Percentiles rank a stretch among this genome's conserved stretches.
Evolutionary conservation across 2,113 vertebrate species (phyloP).

Genomic region (Microtus ochrogaster): DNA sequence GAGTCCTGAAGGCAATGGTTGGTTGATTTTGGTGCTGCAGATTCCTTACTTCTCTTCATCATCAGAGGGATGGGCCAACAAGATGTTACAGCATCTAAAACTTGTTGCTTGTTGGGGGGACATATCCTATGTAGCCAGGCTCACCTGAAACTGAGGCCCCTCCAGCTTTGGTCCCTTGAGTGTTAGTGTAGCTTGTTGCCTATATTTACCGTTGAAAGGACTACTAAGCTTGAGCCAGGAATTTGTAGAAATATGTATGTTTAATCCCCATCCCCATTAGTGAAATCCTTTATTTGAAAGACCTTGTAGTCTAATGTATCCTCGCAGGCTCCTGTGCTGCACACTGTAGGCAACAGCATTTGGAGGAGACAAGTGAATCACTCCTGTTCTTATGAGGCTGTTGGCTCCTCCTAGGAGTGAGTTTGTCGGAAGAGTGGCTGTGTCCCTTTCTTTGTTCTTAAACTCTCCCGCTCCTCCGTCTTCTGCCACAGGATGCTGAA

Average conservation of each 20-base stretch:
- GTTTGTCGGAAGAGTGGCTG: background rate
- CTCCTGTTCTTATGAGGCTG: background rate
- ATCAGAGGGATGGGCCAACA: background rate
- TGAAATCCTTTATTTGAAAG: background rate
- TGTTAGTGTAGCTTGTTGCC: background rate
- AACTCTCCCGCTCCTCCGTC: background rate
- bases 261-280: background rate
- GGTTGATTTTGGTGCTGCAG: background rate
- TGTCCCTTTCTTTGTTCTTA: background rate
- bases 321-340: background rate
- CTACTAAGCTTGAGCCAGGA: background rate
- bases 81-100: background rate
- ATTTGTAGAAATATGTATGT: background rate
- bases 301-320: no score
- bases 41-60: constrained; percentile 9
- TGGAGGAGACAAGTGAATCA: background rate
- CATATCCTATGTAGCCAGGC: background rate
- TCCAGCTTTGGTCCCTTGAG: background rate
- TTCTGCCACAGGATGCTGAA: background rate
- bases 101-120: background rate
- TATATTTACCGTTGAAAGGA: background rate
- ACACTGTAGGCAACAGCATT: background rate
- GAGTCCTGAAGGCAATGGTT: background rate
- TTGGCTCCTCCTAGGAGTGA: background rate
- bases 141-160: background rate